phyloP scores from a whole-genome alignment of 2,888 invertebrate species.

The Agonopterix heracliana region DNA sequence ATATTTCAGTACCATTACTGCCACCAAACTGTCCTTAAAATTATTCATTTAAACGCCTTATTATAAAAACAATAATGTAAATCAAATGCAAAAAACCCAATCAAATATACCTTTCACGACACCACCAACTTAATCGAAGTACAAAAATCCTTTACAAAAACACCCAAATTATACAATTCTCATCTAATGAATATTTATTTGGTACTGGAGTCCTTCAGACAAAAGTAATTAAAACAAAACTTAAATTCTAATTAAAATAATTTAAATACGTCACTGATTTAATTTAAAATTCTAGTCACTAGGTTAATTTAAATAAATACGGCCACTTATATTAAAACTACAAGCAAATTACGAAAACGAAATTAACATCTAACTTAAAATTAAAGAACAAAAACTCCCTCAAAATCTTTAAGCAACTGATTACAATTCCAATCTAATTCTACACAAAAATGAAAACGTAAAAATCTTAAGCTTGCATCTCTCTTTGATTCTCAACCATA shows the following conservation, averaged over 20 bases:
- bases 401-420: neutral
- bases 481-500: constrained; percentile 53
- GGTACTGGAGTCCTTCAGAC: constrained; percentile 58
- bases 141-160: no score
- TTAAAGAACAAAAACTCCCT: neutral
- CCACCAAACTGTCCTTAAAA: no score
- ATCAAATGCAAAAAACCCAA: no score
- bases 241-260: constrained; percentile 19
- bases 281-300: constrained; percentile 17
- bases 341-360: neutral
- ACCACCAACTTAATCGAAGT: no score
- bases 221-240: constrained; percentile 19
- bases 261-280: constrained; percentile 5
- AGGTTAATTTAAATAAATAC: constrained; percentile 35
- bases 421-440: neutral
- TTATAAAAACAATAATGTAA: no score
- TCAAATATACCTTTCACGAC: no score
- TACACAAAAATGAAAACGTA: neutral
- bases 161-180: constrained; percentile 1
- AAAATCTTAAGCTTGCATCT: constrained; percentile 26
- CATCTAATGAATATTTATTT: constrained; percentile 55
- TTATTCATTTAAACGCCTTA: no score
- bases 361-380: neutral
- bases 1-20: no score
- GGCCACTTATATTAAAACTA: constrained; percentile 27